Evolutionary conservation across 2,888 invertebrate species (phyloP), one percentile per base, ranked within the genome.

Genomic region (Torymus auratus): DNA sequence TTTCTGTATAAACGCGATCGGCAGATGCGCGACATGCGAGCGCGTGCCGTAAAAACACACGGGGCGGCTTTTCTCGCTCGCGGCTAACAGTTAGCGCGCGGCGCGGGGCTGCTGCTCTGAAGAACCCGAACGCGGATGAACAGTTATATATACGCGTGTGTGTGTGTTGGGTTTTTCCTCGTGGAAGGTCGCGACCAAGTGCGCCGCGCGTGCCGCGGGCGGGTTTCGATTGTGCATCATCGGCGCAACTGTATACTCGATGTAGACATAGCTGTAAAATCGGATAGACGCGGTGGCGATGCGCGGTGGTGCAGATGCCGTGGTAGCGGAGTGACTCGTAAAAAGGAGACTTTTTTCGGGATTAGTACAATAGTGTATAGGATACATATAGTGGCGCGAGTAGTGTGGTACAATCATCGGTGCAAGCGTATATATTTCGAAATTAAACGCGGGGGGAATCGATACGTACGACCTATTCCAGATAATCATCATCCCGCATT

Each of bases 221-320:
- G 41, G 41, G 41, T 5, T 41, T 41, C 41, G 41, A 41, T 41
- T 41, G 7, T 41, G 41, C 41, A 41, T 28, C 28, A 7, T 7
- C 41, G 41, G 7, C 7, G 41, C 41, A 41, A 41, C 41, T 41
- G 41, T 41, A 41, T 41, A 41, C 41, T 41, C 41, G 41, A 41
- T 73, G 62, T 73, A 55, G 73, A 64, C 73, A 69, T 72, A 74
- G 73, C 67, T 69, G 74, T 74, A 79, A 78, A 74, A n/a, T n/a
- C n/a, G n/a, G n/a, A n/a, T n/a, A n/a, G 14, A 17, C 50, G 56
- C n/a, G 41, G 68, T 55, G 62, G 7, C 4, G 11, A 4, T 15
- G 61, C 56, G 62, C 41, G 61, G 12, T 11, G 14, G 10, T 15
- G 61, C 73, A 78, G 72, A 78, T 73, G 73, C 62, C 17, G 17